Percentiles rank a stretch among this genome's conserved stretches.
Conservation (phyloP, 1,140 invertebrate species). For the Cyclargus thomasi region DNA sequence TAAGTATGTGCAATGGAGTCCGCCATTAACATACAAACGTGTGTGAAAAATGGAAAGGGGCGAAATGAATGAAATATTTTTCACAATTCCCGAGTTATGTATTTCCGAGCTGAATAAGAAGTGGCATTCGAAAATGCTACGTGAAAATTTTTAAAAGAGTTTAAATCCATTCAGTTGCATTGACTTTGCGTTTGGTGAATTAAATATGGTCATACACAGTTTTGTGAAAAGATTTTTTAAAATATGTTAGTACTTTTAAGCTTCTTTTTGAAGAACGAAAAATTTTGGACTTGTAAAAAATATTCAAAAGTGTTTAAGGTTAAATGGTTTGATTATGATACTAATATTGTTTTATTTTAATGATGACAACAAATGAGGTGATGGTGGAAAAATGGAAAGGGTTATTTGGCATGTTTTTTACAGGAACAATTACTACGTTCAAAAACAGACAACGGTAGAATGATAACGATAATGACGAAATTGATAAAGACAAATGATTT, state of each 20-base stretch:
- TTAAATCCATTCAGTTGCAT: conserved; percentile 18
- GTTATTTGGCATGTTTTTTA: no score
- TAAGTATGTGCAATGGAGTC: conserved; percentile 40
- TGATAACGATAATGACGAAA: no score
- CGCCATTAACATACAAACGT: conserved; percentile 41
- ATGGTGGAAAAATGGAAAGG: no score
- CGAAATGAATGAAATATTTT: conserved; percentile 37
- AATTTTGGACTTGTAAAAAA: background rate
- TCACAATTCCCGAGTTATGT: conserved; percentile 32
- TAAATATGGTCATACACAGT: conserved; percentile 7
- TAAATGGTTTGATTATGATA: no score
- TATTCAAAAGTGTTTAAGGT: no score
- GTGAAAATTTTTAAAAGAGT: conserved; percentile 18
- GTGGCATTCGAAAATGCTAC: conserved; percentile 24
- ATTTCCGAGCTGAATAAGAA: conserved; percentile 32
- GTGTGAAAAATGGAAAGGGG: conserved; percentile 35
- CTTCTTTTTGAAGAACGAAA: background rate
- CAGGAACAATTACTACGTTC: no score
- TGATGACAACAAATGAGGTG: no score
- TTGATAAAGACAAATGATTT: no score
- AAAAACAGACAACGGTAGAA: no score
- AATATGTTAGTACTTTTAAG: background rate
- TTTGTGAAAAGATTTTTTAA: conserved; percentile 3
- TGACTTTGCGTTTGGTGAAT: conserved; percentile 16
- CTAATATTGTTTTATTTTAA: no score